Percentiles rank a stretch among this genome's conserved stretches.
phyloP scores from a whole-genome alignment of 1,140 invertebrate species.

The Eriocheir sinensis region DNA sequence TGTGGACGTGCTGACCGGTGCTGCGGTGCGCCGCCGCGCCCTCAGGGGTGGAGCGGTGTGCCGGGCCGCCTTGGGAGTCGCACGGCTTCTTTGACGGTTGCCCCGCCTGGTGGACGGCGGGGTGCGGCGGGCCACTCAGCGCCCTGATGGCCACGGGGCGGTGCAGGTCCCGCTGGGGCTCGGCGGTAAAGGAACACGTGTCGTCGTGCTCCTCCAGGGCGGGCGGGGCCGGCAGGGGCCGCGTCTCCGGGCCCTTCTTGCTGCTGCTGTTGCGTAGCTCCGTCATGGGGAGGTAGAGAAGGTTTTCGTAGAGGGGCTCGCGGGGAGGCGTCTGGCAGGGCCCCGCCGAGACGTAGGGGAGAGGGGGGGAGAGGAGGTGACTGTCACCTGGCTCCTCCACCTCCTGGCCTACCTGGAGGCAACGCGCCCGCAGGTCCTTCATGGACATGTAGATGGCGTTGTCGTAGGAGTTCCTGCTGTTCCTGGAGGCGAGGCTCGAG shows the following conservation, averaged over 20 bases:
- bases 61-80: constrained; percentile 16
- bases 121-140: constrained; percentile 60
- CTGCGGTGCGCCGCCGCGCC: constrained; percentile 56
- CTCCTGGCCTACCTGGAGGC: background rate
- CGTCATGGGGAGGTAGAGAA: constrained; percentile 76
- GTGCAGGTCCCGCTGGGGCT: constrained; percentile 74
- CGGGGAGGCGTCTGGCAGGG: constrained; percentile 49
- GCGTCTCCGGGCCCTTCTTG: constrained; percentile 36
- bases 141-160: constrained; percentile 73
- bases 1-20: constrained; percentile 74
- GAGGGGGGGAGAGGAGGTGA: constrained; percentile 46
- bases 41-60: background rate
- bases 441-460: constrained; percentile 75
- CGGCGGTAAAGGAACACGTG: constrained; percentile 65
- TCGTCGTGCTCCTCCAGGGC: constrained; percentile 63
- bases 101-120: constrained; percentile 58
- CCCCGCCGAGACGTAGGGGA: background rate
- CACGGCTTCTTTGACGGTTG: constrained; percentile 72
- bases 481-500: constrained; percentile 62
- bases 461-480: constrained; percentile 63
- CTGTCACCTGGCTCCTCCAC: background rate
- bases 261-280: constrained; percentile 53
- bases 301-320: constrained; percentile 73
- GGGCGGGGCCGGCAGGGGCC: constrained; percentile 61
- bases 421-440: constrained; percentile 71